phyloP scores from a whole-genome alignment of 2,113 vertebrate genomes.

The Takifugu flavidus region DNA sequence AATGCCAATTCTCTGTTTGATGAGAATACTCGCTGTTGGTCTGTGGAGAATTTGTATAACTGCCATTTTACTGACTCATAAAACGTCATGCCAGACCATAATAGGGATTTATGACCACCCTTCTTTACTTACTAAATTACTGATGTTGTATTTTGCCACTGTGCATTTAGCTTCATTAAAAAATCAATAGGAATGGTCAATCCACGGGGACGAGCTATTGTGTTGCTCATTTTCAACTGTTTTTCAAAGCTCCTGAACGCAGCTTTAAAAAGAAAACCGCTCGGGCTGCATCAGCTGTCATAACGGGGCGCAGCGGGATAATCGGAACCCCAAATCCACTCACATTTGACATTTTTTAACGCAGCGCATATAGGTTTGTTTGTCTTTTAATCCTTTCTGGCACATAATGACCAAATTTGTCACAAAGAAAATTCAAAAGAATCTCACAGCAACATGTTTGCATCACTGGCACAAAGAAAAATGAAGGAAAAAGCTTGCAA shows the following conservation, averaged over 20 bases:
- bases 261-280: conserved; percentile 26
- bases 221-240: neutral
- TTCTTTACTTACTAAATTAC: conserved; percentile 24
- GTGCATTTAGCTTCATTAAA: conserved; percentile 41
- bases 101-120: conserved; percentile 28
- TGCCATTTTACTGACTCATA: conserved; percentile 36
- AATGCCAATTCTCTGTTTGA: too few relatives aligned
- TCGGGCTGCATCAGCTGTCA: conserved; percentile 45
- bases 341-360: too few relatives aligned
- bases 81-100: conserved; percentile 20
- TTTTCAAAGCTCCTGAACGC: neutral
- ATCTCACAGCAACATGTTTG: conserved; percentile 42
- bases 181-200: conserved; percentile 7
- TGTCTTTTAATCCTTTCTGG: too few relatives aligned
- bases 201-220: conserved; percentile 3
- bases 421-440: neutral
- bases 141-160: conserved; percentile 47
- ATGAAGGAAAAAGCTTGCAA: conserved; percentile 8
- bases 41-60: conserved; percentile 1
- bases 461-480: conserved; percentile 6
- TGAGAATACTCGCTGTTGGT: conserved; percentile 5
- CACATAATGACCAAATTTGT: neutral
- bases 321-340: too few relatives aligned
- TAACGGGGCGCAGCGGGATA: conserved; percentile 11
- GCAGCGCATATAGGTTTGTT: too few relatives aligned